A percentile compares a stretch with the other conserved stretches of the same genome.
These are phyloP conservation scores for Nematostella vectensis DNA, from an alignment of 92 coral and sea anemone species.

Conservation along the genomic window DNA sequence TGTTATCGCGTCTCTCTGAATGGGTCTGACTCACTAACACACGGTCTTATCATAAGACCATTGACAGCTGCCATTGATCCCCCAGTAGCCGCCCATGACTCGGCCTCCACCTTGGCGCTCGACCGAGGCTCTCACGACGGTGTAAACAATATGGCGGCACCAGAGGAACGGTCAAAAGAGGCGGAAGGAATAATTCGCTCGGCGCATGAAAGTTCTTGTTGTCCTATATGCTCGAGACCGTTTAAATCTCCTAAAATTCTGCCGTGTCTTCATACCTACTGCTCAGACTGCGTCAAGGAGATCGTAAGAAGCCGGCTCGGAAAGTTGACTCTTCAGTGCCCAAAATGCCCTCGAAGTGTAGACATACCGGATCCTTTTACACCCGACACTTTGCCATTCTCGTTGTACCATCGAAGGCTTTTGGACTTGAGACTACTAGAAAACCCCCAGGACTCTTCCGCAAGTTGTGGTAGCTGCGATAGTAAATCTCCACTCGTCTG, in stretches of 20 bases:
- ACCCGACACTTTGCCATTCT: slow-evolving; percentile 22
- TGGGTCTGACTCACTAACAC: too few relatives aligned
- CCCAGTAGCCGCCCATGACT: too few relatives aligned
- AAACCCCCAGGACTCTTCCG: slow-evolving; percentile 16
- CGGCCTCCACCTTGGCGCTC: too few relatives aligned
- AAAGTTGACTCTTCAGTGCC: slow-evolving; percentile 23
- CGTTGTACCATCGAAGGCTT: slow-evolving; percentile 23
- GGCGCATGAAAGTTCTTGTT: slow-evolving; percentile 8
- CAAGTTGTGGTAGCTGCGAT: slow-evolving; percentile 28
- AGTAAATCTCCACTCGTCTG: slow-evolving; percentile 8
- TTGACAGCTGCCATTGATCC: too few relatives aligned
- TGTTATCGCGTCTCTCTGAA: too few relatives aligned
- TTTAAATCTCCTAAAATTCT: slow-evolving; percentile 26
- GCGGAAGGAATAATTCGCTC: slow-evolving; percentile 6
- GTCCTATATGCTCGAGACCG: slow-evolving; percentile 26
- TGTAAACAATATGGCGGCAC: slow-evolving; percentile 31
- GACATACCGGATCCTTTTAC: slow-evolving; percentile 23
- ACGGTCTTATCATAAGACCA: too few relatives aligned
- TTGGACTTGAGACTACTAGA: slow-evolving; percentile 23
- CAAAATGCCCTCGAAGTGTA: slow-evolving; percentile 27
- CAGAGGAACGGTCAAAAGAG: slow-evolving; percentile 4
- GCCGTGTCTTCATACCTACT: slow-evolving; percentile 29
- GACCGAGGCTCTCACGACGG: background rate
- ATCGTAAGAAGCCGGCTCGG: slow-evolving; percentile 24
- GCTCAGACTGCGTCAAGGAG: slow-evolving; percentile 26